These are phyloP conservation scores for Caenorhabditis parvicauda DNA, from an alignment of 2,888 invertebrate species.

Conservation along the genomic window DNA sequence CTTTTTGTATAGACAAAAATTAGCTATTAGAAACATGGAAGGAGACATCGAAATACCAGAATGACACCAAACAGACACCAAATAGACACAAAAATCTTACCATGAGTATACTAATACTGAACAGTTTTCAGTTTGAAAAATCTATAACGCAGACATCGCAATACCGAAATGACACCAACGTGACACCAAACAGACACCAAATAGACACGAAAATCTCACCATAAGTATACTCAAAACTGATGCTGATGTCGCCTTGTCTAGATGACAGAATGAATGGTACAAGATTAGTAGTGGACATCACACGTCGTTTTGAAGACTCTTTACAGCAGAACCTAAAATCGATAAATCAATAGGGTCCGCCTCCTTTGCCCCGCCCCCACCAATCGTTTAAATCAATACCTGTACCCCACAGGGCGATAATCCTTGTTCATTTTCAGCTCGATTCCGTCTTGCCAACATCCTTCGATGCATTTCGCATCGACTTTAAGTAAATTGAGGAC, in stretches of 20 bases:
- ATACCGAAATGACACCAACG: too few relatives aligned
- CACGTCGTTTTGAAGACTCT: constrained; percentile 16
- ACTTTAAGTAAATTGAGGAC: constrained; percentile 30
- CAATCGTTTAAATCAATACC: constrained; percentile 10
- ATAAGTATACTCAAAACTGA: constrained; percentile 38
- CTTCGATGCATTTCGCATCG: constrained; percentile 38
- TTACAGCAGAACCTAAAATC: constrained; percentile 38
- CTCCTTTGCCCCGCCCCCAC: too few relatives aligned
- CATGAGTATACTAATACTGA: too few relatives aligned
- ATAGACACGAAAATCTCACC: too few relatives aligned
- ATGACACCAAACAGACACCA: too few relatives aligned
- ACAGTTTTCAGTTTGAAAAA: too few relatives aligned
- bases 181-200: too few relatives aligned
- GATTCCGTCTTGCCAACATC: constrained; percentile 38
- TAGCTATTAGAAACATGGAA: too few relatives aligned
- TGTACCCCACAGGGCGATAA: constrained; percentile 36
- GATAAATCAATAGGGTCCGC: background rate
- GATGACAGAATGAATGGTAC: constrained; percentile 38
- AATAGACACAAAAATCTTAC: too few relatives aligned
- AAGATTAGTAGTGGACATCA: constrained; percentile 28
- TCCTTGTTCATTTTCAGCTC: constrained; percentile 43
- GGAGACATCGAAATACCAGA: too few relatives aligned
- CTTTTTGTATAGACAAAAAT: too few relatives aligned
- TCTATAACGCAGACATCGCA: too few relatives aligned
- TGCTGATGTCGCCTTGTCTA: constrained; percentile 13